Conservation (phyloP, 2,113 vertebrate species). For the Pituophis catenifer region DNA sequence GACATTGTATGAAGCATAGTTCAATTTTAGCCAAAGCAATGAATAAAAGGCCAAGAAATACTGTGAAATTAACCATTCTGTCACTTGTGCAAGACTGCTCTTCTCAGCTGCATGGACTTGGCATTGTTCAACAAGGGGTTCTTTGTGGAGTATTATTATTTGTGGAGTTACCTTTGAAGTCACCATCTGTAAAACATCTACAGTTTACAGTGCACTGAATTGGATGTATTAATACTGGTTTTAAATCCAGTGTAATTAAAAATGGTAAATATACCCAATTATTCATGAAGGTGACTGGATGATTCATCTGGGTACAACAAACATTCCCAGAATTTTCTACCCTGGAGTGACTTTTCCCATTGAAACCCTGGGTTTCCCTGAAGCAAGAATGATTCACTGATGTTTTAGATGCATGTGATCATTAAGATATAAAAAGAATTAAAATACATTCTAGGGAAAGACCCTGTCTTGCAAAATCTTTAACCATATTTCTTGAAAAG, state of each 20-base stretch:
- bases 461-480: not conserved
- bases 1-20: not conserved
- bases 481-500: not conserved
- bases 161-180: not conserved
- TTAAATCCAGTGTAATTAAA: not conserved
- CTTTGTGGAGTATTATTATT: not conserved
- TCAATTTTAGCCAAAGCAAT: not conserved
- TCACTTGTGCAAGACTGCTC: not conserved
- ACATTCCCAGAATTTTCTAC: not conserved
- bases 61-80: not conserved
- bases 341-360: slow-evolving; percentile 22
- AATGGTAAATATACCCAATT: slow-evolving; percentile 16
- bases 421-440: not conserved
- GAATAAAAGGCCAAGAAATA: not conserved
- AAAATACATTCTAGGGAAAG: not conserved
- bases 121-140: not conserved
- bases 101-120: not conserved
- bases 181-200: not conserved
- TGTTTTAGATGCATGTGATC: not conserved
- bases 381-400: not conserved
- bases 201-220: not conserved
- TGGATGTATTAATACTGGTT: not conserved
- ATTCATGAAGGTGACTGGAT: slow-evolving; percentile 21
- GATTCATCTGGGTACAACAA: slow-evolving; percentile 28
- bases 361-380: slow-evolving; percentile 26